Conservation (phyloP, 2,113 vertebrate genomes). For the Azemiops feae region DNA sequence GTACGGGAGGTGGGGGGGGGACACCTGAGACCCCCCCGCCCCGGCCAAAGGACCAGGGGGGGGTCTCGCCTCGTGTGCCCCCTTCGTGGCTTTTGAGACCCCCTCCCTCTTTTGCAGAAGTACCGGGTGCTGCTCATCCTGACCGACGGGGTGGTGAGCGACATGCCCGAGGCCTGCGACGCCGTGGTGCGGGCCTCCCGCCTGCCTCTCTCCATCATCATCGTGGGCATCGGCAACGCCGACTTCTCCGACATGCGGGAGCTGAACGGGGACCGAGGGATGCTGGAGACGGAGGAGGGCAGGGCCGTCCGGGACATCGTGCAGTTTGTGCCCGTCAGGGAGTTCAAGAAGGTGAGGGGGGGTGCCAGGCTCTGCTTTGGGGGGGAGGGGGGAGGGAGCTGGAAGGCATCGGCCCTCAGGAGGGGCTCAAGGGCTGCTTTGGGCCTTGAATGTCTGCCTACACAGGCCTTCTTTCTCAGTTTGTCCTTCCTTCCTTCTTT, state of each 20-base stretch:
- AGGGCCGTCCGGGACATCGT: constrained; percentile 63
- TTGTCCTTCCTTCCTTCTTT: no score
- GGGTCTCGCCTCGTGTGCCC: background rate
- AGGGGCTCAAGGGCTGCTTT: no score
- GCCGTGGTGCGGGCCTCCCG: constrained; percentile 63
- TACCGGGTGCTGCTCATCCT: constrained; percentile 67
- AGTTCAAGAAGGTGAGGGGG: constrained; percentile 68
- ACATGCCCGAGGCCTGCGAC: constrained; percentile 65
- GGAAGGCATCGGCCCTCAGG: background rate
- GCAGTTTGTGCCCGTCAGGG: constrained; percentile 68
- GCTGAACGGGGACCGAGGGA: constrained; percentile 63
- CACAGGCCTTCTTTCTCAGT: background rate
- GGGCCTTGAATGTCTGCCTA: background rate
- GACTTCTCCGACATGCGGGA: constrained; percentile 68
- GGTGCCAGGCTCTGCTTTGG: background rate
- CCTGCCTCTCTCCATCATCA: constrained; percentile 71
- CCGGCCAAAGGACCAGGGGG: no score
- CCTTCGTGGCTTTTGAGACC: background rate
- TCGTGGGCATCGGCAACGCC: constrained; percentile 66
- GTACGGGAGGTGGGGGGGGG: constrained; percentile 20
- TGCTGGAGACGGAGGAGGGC: constrained; percentile 53
- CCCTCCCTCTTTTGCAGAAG: constrained; percentile 44
- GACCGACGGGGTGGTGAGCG: constrained; percentile 65
- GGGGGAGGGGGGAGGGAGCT: no score
- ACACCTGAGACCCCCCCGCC: no score